Evolutionary conservation across 2,888 invertebrate genomes (phyloP), one percentile per base, ranked within the genome.

Genomic region (Xanthia icteritia): DNA sequence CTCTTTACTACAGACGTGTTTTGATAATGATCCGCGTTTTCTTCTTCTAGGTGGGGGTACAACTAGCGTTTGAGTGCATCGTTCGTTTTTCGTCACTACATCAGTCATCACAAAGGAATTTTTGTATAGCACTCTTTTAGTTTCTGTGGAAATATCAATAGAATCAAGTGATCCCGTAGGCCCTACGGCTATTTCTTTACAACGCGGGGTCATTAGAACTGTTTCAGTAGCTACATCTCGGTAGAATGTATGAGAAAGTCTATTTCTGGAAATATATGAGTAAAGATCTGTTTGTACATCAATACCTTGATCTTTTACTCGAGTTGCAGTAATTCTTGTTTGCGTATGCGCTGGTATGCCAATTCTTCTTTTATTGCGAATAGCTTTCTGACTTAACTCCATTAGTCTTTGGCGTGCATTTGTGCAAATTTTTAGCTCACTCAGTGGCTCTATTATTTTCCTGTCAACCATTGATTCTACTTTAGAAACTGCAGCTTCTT

Each of bases 351-450:
- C 97, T 81, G 97, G 96, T 84, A 96, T 96, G 77, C 96, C 97
- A 63, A 96, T 95, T 83, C 93, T 93, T 84, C 96, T 91, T 89
- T 96, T 96, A 73, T 97, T 97, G 86, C 94, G 95, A 64, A 97
- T 91, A 6, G 97, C 97, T 92, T 94, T 97, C 86, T 97, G 97
- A 79, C 97, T 97, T 76, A 97, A 89, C 81, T 97, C 97, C 89
- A 97, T 95, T 61, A 97, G 91, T 64, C 97, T 94, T 87, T 97
- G 95, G 23, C 97, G 95, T 36, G 97, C 97, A 89, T 97, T 97
- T 1, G 97, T 96, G 86, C 97, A 97, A 87, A 97, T 97, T 85
- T 95, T 95, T 67, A 97, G 89, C 89, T 97, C 97, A 86, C 93
- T 96, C n/a, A 97, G 87, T 17, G 96, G 95, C 86, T 96, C 96